Evolutionary conservation across 2,113 vertebrate species (phyloP), one percentile per base, ranked within the genome.

Genomic region (Sinocyclocheilus maitianheensis): DNA sequence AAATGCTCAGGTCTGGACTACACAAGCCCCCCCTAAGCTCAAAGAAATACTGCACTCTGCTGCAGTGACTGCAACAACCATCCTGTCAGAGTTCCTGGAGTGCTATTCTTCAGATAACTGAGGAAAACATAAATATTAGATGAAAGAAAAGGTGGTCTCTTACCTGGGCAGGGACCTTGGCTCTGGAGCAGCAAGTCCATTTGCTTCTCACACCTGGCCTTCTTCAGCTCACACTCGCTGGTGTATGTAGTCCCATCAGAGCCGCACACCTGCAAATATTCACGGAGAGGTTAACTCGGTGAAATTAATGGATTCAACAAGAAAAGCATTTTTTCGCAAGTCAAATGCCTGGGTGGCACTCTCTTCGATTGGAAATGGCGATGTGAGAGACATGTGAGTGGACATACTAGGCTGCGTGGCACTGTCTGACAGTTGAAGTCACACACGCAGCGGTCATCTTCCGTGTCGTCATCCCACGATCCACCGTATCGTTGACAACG

Each of bases 381-480:
- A 43, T 43, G 43, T 43, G 43, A 43, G 51, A 18, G 53, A 16
- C 53, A 7, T 22, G 30, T 60, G 75, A 75, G 48, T 12, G 46
- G 43, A 53, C 75, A 30, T 69, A 92, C 92, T 85, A 51, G 83
- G 85, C 85, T 97, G 79, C 91, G 93, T 0, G 92, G 95, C n/a
- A 96, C 95, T 0, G 91, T 93, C 65, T 88, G 91, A 91, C 98
- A 99, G 87, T 60, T 95, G 90, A 96, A 98, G 90, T 96, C 97
- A 2, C 98, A 99, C 58, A 97, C 87, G 0, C 98, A 99, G 0
- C 94, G 96, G 40, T 97, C 97, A 0, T 99, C 98, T 82, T 99
- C 98, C 0, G 93, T 93, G 20, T 99, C 98, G 63, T 98, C 97
- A 0, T 99, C 97, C 97, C 97, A 99, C n/a, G 94, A 88, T 76